phyloP scores from a whole-genome alignment of 2,797 vertebrate genomes.

The Syngnathus acus region DNA sequence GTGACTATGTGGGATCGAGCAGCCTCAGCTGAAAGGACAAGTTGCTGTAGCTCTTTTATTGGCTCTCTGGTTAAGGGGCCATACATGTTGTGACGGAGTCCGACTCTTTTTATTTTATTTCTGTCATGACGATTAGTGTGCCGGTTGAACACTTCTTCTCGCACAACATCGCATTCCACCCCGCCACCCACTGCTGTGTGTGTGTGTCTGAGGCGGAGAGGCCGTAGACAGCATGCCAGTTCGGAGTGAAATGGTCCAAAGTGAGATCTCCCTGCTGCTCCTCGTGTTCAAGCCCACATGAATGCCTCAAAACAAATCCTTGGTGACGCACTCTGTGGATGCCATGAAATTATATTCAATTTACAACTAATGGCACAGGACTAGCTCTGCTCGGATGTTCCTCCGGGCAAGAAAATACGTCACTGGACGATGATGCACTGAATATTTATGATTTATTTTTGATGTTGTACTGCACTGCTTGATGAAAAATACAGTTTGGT shows the following conservation, averaged over 20 bases:
- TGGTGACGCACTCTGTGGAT: constrained; percentile 65
- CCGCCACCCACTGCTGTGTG: constrained; percentile 12
- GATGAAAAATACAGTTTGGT: constrained; percentile 10
- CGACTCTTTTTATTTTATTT: constrained; percentile 82
- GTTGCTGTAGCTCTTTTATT: constrained; percentile 64
- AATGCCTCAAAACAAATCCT: constrained; percentile 59
- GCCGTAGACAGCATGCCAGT: constrained; percentile 68
- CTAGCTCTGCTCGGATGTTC: constrained; percentile 54
- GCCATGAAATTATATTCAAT: constrained; percentile 61
- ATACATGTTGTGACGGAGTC: constrained; percentile 78
- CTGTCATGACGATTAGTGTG: constrained; percentile 77
- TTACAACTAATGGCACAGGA: constrained; percentile 58
- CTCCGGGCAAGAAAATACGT: constrained; percentile 55
- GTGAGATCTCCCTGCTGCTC: constrained; percentile 72
- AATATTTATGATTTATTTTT: constrained; percentile 43
- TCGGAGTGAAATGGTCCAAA: constrained; percentile 76
- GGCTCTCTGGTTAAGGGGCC: constrained; percentile 64
- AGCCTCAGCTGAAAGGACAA: constrained; percentile 54
- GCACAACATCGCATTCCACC: constrained; percentile 28
- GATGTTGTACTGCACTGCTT: background rate
- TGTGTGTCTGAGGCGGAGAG: constrained; percentile 14
- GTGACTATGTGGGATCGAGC: constrained; percentile 62
- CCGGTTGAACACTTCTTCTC: constrained; percentile 44
- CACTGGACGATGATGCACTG: constrained; percentile 53
- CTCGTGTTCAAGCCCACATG: constrained; percentile 61